Percentiles rank a stretch among this genome's conserved stretches.
Conservation (phyloP, 2,113 vertebrate genomes). For the Apistogramma diplotaenia region DNA sequence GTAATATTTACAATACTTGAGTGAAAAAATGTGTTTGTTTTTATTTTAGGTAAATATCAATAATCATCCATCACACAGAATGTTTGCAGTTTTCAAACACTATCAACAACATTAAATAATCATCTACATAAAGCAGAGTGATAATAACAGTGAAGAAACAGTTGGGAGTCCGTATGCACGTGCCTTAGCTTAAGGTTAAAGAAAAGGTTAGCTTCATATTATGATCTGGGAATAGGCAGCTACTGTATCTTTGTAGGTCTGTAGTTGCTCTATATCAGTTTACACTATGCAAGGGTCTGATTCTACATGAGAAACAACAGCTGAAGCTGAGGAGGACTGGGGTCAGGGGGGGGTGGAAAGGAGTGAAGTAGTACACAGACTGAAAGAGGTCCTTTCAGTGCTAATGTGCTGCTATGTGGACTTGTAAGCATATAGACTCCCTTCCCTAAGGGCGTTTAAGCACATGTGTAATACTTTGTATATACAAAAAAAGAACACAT, state of each 20-base stretch:
- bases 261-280: neutral
- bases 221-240: neutral
- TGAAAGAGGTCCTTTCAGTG: neutral
- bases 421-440: neutral
- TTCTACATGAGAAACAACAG: slow-evolving; percentile 67
- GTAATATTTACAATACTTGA: neutral
- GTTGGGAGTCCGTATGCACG: neutral
- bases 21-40: neutral
- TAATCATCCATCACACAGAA: neutral
- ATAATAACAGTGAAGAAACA: neutral
- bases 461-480: neutral
- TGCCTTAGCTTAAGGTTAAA: neutral
- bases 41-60: neutral
- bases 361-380: neutral
- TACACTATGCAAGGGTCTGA: neutral
- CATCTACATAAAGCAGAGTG: neutral
- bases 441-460: neutral
- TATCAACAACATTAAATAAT: neutral
- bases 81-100: neutral
- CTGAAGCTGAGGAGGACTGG: slow-evolving; percentile 41
- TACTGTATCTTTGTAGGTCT: neutral
- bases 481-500: neutral
- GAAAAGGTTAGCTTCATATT: neutral
- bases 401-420: neutral
- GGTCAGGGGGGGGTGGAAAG: neutral